phyloP scores from a whole-genome alignment of 1,140 invertebrate species.

The Drosophila lacteicornis region DNA sequence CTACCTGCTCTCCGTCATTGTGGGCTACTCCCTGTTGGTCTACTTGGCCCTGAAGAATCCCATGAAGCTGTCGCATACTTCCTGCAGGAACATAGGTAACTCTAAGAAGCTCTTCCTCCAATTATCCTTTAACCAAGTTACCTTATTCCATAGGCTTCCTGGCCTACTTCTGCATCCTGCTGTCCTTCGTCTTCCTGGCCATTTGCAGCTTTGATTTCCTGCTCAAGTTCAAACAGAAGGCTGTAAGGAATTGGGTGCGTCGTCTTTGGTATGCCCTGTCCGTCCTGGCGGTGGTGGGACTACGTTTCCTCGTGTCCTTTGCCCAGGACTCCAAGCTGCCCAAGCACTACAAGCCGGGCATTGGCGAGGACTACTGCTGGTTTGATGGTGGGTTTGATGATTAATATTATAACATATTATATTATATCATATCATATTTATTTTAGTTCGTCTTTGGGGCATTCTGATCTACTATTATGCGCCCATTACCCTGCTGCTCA shows the following conservation, averaged over 20 bases:
- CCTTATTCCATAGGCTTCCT: constrained; percentile 85
- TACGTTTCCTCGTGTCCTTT: constrained; percentile 79
- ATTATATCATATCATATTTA: not conserved
- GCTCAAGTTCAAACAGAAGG: constrained; percentile 88
- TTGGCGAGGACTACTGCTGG: constrained; percentile 87
- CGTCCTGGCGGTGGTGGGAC: constrained; percentile 88
- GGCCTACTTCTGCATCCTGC: constrained; percentile 90
- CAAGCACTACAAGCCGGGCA: constrained; percentile 85
- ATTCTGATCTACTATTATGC: constrained; percentile 76
- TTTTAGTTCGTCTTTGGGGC: constrained; percentile 76
- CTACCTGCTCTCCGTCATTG: constrained; percentile 63
- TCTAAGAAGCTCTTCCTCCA: too few relatives aligned
- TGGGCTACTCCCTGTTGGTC: constrained; percentile 62
- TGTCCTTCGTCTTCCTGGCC: constrained; percentile 91
- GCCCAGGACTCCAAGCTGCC: constrained; percentile 86
- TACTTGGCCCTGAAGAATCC: constrained; percentile 77
- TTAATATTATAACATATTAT: too few relatives aligned
- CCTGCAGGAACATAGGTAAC: constrained; percentile 74
- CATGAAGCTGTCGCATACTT: constrained; percentile 64
- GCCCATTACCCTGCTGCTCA: constrained; percentile 62
- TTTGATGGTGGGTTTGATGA: constrained; percentile 85
- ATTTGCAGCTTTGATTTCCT: constrained; percentile 91
- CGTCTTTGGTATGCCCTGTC: constrained; percentile 88
- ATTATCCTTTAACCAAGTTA: fast-evolving
- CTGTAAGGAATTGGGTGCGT: constrained; percentile 84